phyloP scores from a whole-genome alignment of 92 coral and sea anemone species.

The Metridium senile region DNA sequence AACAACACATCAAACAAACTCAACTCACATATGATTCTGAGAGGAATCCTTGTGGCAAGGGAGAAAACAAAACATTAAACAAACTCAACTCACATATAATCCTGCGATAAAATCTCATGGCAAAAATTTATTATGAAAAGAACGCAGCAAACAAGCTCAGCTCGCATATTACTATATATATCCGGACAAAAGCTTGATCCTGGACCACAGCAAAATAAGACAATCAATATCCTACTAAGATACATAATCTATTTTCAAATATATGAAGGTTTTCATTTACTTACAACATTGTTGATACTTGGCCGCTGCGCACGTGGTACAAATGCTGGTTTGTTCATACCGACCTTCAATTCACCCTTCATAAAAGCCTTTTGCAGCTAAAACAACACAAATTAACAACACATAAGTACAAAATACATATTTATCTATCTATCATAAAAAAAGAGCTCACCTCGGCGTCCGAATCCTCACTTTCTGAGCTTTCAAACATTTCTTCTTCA shows the following conservation, averaged over 20 bases:
- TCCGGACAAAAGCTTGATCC: too few relatives aligned
- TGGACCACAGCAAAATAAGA: too few relatives aligned
- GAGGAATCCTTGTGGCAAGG: too few relatives aligned
- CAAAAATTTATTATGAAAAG: neutral
- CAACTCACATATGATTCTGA: too few relatives aligned
- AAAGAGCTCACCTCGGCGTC: constrained; percentile 61
- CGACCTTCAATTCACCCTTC: constrained; percentile 85
- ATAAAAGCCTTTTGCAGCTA: constrained; percentile 90
- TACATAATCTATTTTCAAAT: too few relatives aligned
- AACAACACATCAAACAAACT: too few relatives aligned
- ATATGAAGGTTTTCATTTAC: neutral
- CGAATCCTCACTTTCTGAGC: constrained; percentile 72
- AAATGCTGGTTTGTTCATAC: constrained; percentile 65
- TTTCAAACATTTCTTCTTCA: constrained; percentile 36
- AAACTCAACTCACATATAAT: too few relatives aligned
- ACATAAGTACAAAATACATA: neutral
- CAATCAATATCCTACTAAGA: too few relatives aligned
- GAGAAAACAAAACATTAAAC: too few relatives aligned
- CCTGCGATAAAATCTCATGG: too few relatives aligned
- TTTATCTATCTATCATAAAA: neutral
- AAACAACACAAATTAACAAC: neutral
- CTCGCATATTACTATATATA: too few relatives aligned
- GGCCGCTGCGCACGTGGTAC: constrained; percentile 68
- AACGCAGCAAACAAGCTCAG: too few relatives aligned
- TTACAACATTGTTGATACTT: constrained; percentile 79